Percentiles rank a stretch among this genome's conserved stretches.
These are phyloP conservation scores for Vireo griseus DNA, from an alignment of 2,797 vertebrate genomes.

Conservation along the genomic window DNA sequence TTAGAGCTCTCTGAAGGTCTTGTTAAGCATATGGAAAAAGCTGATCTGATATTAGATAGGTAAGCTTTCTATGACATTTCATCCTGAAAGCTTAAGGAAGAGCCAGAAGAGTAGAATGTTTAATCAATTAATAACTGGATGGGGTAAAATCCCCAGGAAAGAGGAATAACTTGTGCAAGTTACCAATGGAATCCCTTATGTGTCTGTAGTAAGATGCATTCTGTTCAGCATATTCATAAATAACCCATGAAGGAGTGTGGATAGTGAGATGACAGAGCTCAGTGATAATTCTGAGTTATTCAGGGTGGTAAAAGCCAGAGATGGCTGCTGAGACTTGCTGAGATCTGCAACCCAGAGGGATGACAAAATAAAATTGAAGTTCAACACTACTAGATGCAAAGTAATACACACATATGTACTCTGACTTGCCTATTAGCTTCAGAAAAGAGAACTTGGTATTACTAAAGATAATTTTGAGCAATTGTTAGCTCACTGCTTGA, in stretches of 20 bases:
- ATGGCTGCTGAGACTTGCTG: not conserved
- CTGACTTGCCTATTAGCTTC: not conserved
- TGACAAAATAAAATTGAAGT: not conserved
- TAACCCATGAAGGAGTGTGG: not conserved
- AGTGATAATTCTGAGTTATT: not conserved
- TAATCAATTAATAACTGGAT: not conserved
- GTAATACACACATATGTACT: not conserved
- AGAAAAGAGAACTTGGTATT: not conserved
- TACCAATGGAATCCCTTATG: not conserved
- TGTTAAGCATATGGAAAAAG: not conserved
- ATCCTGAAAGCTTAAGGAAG: not conserved
- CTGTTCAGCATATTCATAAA: not conserved
- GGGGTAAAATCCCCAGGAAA: not conserved
- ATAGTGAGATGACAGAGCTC: not conserved
- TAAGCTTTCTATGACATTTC: not conserved
- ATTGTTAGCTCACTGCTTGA: not conserved
- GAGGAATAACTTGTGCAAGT: not conserved
- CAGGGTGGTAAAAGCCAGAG: not conserved
- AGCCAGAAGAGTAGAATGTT: not conserved
- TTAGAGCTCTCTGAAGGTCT: not conserved
- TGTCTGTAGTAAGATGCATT: not conserved
- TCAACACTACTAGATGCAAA: not conserved
- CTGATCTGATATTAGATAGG: not conserved
- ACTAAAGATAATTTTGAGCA: not conserved
- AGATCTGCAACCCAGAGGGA: not conserved